phyloP scores from a whole-genome alignment of 2,113 vertebrate genomes.

The Boulengerochromis microlepis region DNA sequence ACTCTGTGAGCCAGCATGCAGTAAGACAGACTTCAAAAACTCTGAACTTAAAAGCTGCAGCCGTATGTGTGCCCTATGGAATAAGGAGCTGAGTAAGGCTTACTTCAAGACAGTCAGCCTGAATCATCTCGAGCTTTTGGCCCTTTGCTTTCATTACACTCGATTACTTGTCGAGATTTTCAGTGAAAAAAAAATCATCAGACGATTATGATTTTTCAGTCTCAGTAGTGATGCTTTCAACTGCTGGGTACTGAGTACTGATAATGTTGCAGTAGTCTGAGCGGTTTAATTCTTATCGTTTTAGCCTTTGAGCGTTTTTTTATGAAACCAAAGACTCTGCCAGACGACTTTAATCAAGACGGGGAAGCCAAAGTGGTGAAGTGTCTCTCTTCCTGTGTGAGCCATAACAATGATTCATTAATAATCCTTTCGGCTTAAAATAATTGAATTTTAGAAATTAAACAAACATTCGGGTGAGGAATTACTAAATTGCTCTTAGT shows the following conservation, averaged over 20 bases:
- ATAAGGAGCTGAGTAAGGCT: not conserved
- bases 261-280: not conserved
- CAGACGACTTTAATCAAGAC: not conserved
- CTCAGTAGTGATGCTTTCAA: not conserved
- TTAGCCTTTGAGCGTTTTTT: not conserved
- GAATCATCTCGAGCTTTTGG: not conserved
- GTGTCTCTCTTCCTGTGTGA: not conserved
- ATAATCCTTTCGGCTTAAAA: not conserved
- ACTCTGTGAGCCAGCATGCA: not conserved
- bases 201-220: not conserved
- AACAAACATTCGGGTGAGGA: not conserved
- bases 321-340: not conserved
- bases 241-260: not conserved
- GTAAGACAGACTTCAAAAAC: not conserved
- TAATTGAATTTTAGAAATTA: not conserved
- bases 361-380: not conserved
- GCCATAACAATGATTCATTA: not conserved
- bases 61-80: not conserved
- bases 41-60: not conserved
- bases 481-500: not conserved
- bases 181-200: not conserved
- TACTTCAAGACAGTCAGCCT: not conserved
- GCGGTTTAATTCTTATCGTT: not conserved
- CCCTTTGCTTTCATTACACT: not conserved
- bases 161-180: not conserved